Evolutionary conservation across 1,140 invertebrate genomes (phyloP).

Genomic region (Micrasema minimum): DNA sequence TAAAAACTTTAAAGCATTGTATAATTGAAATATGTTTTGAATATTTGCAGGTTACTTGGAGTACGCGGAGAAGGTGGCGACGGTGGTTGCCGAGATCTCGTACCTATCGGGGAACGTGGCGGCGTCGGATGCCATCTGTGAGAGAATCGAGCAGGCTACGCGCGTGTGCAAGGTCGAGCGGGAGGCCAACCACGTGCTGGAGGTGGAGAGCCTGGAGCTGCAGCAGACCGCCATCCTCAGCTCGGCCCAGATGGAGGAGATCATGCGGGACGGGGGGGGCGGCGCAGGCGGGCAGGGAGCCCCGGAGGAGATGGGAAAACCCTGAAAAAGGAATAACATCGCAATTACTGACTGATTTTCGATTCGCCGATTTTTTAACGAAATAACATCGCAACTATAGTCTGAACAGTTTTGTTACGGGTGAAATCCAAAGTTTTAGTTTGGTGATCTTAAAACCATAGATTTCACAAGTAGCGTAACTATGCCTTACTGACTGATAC

Average conservation of each 20-base stretch:
- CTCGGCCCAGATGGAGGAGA: conserved; percentile 60
- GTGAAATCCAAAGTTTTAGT: too few species aligned
- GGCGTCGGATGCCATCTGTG: conserved; percentile 65
- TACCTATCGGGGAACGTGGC: conserved; percentile 63
- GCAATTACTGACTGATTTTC: too few species aligned
- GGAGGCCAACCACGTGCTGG: conserved; percentile 60
- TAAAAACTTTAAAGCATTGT: background rate
- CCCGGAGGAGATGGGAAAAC: background rate
- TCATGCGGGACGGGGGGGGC: conserved; percentile 52
- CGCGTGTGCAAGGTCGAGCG: conserved; percentile 61
- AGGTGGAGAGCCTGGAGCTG: conserved; percentile 62
- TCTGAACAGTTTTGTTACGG: too few species aligned
- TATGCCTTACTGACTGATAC: too few species aligned
- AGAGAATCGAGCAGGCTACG: conserved; percentile 62
- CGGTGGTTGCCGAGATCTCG: conserved; percentile 65
- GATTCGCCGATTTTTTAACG: too few species aligned
- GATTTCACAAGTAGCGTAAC: too few species aligned
- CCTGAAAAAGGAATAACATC: too few species aligned
- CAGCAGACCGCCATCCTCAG: conserved; percentile 62
- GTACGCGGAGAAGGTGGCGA: conserved; percentile 65
- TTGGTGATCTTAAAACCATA: too few species aligned
- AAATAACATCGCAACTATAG: too few species aligned
- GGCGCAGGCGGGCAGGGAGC: background rate
- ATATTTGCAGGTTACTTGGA: conserved; percentile 63
- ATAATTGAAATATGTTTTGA: too few species aligned